Percentiles rank a stretch among this genome's conserved stretches.
Evolutionary conservation across 2,113 vertebrate genomes (phyloP).

Genomic region (Balaeniceps rex): DNA sequence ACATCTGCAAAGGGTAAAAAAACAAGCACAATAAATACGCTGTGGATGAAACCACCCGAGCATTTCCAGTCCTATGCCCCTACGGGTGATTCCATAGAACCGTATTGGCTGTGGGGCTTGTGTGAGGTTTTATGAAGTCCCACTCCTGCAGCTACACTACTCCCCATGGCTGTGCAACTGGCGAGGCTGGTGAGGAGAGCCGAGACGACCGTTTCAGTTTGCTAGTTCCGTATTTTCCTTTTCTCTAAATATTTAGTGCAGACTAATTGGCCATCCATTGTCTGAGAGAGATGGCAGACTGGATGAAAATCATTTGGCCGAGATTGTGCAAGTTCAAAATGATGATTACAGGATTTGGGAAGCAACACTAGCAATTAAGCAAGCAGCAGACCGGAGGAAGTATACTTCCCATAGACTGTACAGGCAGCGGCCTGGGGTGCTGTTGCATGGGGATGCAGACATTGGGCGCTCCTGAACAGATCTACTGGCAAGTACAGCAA

Average conservation of each 20-base stretch:
- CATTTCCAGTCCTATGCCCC: background rate
- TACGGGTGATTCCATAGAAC: fast-evolving
- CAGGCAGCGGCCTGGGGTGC: background rate
- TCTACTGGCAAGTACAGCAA: background rate
- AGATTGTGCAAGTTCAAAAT: background rate
- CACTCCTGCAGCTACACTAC: background rate
- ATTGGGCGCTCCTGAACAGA: background rate
- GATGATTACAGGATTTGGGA: background rate
- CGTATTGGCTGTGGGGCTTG: fast-evolving
- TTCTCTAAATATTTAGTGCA: background rate
- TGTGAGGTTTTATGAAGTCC: background rate
- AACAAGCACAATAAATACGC: background rate
- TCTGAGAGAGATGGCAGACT: background rate
- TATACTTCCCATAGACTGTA: background rate
- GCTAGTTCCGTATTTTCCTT: background rate
- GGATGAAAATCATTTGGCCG: conserved; percentile 8
- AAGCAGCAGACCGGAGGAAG: background rate
- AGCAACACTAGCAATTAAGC: background rate
- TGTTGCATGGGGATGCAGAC: background rate
- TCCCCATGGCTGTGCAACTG: background rate
- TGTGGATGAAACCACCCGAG: background rate
- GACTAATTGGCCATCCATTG: background rate
- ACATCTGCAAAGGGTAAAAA: background rate
- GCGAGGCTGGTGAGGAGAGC: background rate
- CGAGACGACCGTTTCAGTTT: fast-evolving